Percentiles rank a stretch among this genome's conserved stretches.
Conservation (phyloP, 2,888 invertebrate genomes). For the Deilephila elpenor region DNA sequence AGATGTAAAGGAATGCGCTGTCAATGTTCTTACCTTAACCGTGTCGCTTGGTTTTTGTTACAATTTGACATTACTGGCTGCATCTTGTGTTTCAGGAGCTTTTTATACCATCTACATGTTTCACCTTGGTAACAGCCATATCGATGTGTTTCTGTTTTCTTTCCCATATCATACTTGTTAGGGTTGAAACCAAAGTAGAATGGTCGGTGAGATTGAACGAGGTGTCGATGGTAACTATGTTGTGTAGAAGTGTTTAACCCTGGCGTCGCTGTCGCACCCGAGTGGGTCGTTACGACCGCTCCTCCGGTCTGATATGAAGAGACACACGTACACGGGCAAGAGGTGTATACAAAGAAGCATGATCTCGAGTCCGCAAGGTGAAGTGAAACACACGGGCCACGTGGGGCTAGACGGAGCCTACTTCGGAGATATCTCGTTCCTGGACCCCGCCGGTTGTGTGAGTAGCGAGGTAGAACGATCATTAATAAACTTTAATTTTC, state of each 20-base stretch:
- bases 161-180: constrained; percentile 3
- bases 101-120: constrained; percentile 11
- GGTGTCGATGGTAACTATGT: constrained; percentile 33
- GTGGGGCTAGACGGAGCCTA: constrained; percentile 98
- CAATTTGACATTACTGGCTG: neutral
- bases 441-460: constrained; percentile 75
- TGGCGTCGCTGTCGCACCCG: constrained; percentile 65
- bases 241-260: constrained; percentile 49
- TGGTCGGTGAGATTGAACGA: constrained; percentile 1
- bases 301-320: constrained; percentile 80
- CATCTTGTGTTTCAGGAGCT: constrained; percentile 28
- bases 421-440: constrained; percentile 95
- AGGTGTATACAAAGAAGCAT: constrained; percentile 93
- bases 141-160: constrained; percentile 18
- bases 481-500: neutral
- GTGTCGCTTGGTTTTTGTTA: constrained; percentile 8
- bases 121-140: constrained; percentile 1
- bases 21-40: neutral
- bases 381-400: constrained; percentile 97
- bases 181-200: neutral
- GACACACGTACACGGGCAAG: constrained; percentile 81
- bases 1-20: constrained; percentile 10
- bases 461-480: constrained; percentile 50
- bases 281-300: constrained; percentile 69
- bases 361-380: constrained; percentile 99